Percentiles rank a stretch among this genome's conserved stretches.
phyloP scores from a whole-genome alignment of 2,888 invertebrate species.

The Epistrophe grossulariae region DNA sequence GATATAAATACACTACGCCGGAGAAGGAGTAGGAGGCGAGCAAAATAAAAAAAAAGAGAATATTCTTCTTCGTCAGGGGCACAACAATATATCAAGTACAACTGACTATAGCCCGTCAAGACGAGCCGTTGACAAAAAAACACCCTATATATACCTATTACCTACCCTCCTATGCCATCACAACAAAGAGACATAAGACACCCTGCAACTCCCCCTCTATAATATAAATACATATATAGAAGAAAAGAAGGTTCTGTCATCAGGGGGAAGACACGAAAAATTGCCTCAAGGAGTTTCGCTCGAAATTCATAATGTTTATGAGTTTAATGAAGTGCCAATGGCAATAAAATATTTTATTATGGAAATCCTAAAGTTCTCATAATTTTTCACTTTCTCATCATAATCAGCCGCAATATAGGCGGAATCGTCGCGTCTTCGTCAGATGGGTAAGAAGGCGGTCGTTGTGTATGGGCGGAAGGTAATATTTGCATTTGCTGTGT shows the following conservation, averaged over 20 bases:
- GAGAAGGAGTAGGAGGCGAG: constrained; percentile 1
- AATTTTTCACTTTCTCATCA: constrained; percentile 82
- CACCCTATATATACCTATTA: too few species aligned
- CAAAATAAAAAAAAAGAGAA: background rate
- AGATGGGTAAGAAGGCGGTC: background rate
- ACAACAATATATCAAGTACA: constrained; percentile 63
- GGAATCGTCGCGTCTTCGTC: too few species aligned
- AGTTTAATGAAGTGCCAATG: constrained; percentile 84
- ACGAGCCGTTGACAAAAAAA: constrained; percentile 67
- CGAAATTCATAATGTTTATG: constrained; percentile 82
- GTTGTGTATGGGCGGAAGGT: background rate
- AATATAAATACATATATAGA: background rate
- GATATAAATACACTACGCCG: constrained; percentile 30
- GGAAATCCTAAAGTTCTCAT: constrained; percentile 78
- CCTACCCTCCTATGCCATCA: background rate
- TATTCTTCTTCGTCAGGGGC: constrained; percentile 18
- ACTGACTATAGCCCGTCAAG: constrained; percentile 56
- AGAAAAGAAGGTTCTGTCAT: background rate
- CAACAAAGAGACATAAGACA: constrained; percentile 2
- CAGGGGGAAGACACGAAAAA: constrained; percentile 46
- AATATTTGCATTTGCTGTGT: constrained; percentile 56
- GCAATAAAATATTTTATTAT: constrained; percentile 79
- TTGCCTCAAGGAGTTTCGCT: constrained; percentile 68
- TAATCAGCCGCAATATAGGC: constrained; percentile 34
- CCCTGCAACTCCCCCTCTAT: background rate